phyloP scores from a whole-genome alignment of 2,888 invertebrate genomes.

The Rhagophthalmus giganteus region DNA sequence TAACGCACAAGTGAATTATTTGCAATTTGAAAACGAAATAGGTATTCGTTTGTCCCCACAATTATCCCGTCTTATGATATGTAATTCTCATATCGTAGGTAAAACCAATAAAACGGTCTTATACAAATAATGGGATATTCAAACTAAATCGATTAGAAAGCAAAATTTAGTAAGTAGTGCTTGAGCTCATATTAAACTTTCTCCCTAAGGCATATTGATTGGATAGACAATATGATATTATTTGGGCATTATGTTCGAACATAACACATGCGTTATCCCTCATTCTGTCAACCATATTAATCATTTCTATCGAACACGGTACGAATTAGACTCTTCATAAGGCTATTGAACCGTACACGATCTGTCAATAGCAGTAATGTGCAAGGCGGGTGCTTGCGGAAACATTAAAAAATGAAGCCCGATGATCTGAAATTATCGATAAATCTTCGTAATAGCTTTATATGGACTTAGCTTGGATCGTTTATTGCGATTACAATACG shows the following conservation, averaged over 20 bases:
- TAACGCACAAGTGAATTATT: no score
- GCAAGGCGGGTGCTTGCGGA: conserved; percentile 20
- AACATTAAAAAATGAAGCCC: conserved; percentile 21
- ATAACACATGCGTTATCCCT: conserved; percentile 27
- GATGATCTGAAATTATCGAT: conserved; percentile 30
- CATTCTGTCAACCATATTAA: conserved; percentile 25
- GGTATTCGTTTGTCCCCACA: no score
- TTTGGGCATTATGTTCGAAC: conserved; percentile 15
- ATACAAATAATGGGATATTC: no score
- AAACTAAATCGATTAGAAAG: no score
- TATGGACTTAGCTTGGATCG: conserved; percentile 14
- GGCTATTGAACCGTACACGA: conserved; percentile 29
- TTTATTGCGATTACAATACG: conserved; percentile 20
- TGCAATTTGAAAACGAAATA: no score
- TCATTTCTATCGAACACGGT: conserved; percentile 21
- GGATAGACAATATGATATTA: conserved; percentile 9
- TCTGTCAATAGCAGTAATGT: conserved; percentile 30
- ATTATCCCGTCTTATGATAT: no score
- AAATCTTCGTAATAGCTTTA: conserved; percentile 30
- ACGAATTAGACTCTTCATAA: conserved; percentile 25
- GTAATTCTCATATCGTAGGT: no score
- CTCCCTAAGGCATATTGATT: conserved; percentile 7
- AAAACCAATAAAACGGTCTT: no score
- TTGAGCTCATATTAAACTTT: background rate
- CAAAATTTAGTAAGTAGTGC: background rate